These are phyloP conservation scores for Parnassius glacialis DNA, from an alignment of 2,888 invertebrate genomes.

Conservation along the genomic window DNA sequence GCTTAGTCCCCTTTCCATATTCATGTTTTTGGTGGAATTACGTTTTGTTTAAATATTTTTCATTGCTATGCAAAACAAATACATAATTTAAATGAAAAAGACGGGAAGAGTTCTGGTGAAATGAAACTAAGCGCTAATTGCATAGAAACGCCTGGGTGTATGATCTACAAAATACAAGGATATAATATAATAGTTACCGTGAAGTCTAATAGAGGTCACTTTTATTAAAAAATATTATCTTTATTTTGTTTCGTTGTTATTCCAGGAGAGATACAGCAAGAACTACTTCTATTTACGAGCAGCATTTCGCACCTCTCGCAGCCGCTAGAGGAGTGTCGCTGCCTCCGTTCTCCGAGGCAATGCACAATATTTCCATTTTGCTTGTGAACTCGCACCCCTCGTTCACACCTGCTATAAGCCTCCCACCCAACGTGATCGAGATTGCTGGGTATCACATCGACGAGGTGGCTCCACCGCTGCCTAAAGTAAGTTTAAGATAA, in stretches of 20 bases:
- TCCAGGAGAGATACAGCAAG: constrained; percentile 36
- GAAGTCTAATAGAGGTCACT: too few relatives aligned
- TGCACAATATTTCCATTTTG: constrained; percentile 25
- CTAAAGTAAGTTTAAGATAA: constrained; percentile 28
- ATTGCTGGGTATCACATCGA: constrained; percentile 35
- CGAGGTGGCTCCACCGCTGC: constrained; percentile 29
- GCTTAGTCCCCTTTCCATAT: too few relatives aligned
- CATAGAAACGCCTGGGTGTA: too few relatives aligned
- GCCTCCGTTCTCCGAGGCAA: constrained; percentile 17
- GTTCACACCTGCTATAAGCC: constrained; percentile 18
- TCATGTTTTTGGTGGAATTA: too few relatives aligned
- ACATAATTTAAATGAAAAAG: too few relatives aligned
- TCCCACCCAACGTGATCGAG: constrained; percentile 33
- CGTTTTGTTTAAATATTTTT: too few relatives aligned
- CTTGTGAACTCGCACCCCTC: constrained; percentile 26
- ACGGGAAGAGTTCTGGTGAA: too few relatives aligned
- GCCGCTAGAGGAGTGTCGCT: constrained; percentile 19
- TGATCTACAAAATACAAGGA: too few relatives aligned
- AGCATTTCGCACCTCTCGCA: constrained; percentile 22
- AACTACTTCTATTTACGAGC: constrained; percentile 15
- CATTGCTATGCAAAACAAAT: too few relatives aligned
- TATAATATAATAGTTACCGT: too few relatives aligned
- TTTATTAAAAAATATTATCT: too few relatives aligned
- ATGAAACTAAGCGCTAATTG: too few relatives aligned
- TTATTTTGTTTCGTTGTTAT: neutral